phyloP scores from a whole-genome alignment of 2,888 invertebrate species.

The Chymomyza procnemis region DNA sequence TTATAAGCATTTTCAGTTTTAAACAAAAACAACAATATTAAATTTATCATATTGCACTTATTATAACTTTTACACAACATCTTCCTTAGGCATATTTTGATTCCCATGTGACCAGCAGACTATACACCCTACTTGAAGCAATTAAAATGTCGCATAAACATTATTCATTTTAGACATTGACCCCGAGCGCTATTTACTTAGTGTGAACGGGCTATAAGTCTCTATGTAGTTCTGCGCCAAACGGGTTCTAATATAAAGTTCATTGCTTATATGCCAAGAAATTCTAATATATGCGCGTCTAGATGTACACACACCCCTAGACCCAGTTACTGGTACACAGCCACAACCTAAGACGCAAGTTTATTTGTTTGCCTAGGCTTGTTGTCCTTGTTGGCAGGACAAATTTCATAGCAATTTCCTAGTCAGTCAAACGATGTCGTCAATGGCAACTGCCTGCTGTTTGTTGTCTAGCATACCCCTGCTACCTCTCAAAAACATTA shows the following conservation, averaged over 20 bases:
- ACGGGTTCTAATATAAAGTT: not conserved
- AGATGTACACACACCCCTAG: not conserved
- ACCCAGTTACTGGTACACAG: conserved; percentile 5
- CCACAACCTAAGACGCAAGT: conserved; percentile 36
- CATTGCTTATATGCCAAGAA: conserved; percentile 27
- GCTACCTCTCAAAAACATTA: not conserved
- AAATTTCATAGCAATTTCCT: conserved; percentile 32
- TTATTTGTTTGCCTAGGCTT: conserved; percentile 29
- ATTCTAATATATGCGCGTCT: conserved; percentile 57
- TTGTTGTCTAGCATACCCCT: not conserved
- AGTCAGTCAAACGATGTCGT: conserved; percentile 20
- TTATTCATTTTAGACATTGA: not conserved
- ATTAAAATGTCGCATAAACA: not conserved
- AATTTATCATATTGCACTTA: too few species aligned
- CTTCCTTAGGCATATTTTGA: too few species aligned
- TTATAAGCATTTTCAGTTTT: too few species aligned
- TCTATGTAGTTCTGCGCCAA: not conserved
- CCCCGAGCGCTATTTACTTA: not conserved
- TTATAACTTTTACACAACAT: too few species aligned
- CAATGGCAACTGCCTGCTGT: conserved; percentile 1
- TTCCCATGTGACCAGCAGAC: too few species aligned
- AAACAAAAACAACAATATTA: too few species aligned
- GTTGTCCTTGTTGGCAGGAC: conserved; percentile 4
- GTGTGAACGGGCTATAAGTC: not conserved
- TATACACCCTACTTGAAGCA: not conserved